Evolutionary conservation across 2,113 vertebrate species (phyloP).

Genomic region (Podilymbus podiceps): DNA sequence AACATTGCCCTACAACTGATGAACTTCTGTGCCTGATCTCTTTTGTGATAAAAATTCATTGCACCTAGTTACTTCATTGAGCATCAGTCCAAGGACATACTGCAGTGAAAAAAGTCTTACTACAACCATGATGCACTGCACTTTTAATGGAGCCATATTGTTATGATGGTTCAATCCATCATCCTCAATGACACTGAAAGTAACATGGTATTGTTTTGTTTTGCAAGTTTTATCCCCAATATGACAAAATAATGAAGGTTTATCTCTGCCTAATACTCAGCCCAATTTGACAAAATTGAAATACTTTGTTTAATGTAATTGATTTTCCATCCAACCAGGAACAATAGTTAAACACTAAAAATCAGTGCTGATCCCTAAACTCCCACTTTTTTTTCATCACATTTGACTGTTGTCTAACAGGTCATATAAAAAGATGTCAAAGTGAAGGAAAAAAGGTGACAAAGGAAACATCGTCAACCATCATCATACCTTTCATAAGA

Average conservation of each 20-base stretch:
- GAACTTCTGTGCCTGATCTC: not conserved
- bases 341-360: slow-evolving; percentile 40
- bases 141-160: not conserved
- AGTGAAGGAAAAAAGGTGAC: not conserved
- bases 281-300: slow-evolving; percentile 22
- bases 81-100: not conserved
- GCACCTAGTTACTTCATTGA: not conserved
- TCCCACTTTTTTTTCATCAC: not conserved
- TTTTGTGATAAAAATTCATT: not conserved
- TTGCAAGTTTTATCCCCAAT: not conserved
- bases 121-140: not conserved
- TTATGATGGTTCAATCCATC: not conserved
- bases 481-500: not conserved
- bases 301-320: slow-evolving; percentile 31
- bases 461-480: not conserved
- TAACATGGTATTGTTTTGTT: not conserved
- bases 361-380: slow-evolving; percentile 28
- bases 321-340: slow-evolving; percentile 55
- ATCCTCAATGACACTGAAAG: not conserved
- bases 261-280: not conserved
- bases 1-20: not conserved
- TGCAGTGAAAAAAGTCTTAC: not conserved
- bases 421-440: not conserved
- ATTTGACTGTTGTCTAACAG: slow-evolving; percentile 18
- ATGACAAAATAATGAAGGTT: not conserved